Evolutionary conservation across 2,113 vertebrate species (phyloP).

Genomic region (Falcunculus frontatus): DNA sequence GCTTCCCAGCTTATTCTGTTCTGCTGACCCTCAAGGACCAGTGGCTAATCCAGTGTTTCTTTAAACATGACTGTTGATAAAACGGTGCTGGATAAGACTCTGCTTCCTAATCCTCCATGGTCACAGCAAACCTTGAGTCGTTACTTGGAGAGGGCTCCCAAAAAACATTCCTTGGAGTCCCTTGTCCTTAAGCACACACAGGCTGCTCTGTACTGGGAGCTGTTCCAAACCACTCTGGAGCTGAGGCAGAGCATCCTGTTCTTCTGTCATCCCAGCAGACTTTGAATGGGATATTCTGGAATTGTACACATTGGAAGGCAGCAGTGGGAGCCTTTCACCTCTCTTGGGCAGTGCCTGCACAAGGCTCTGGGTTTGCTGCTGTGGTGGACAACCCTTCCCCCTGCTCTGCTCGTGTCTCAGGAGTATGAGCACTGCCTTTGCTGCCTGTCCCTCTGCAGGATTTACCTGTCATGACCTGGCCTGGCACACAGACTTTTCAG

Average conservation of each 20-base stretch:
- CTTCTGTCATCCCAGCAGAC: neutral
- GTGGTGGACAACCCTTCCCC: neutral
- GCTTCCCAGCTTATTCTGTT: neutral
- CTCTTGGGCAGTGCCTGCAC: neutral
- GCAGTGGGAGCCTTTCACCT: neutral
- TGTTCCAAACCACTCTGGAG: neutral
- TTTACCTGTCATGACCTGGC: neutral
- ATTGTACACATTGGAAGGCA: neutral
- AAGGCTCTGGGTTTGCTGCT: neutral
- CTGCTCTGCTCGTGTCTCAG: neutral
- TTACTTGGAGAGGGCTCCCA: neutral
- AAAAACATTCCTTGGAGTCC: neutral
- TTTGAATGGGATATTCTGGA: neutral
- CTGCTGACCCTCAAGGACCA: neutral
- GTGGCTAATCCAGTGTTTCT: neutral
- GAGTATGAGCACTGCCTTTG: neutral
- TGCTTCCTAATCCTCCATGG: neutral
- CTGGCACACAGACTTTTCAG: neutral
- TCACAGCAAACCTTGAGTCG: neutral
- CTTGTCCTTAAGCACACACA: neutral
- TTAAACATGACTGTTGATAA: neutral
- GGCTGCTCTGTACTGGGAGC: neutral
- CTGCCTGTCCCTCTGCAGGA: neutral
- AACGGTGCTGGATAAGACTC: neutral
- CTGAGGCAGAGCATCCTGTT: neutral